Percentiles rank a stretch among this genome's conserved stretches.
phyloP scores from a whole-genome alignment of 1,140 invertebrate species.

The Chrysopa pallens region DNA sequence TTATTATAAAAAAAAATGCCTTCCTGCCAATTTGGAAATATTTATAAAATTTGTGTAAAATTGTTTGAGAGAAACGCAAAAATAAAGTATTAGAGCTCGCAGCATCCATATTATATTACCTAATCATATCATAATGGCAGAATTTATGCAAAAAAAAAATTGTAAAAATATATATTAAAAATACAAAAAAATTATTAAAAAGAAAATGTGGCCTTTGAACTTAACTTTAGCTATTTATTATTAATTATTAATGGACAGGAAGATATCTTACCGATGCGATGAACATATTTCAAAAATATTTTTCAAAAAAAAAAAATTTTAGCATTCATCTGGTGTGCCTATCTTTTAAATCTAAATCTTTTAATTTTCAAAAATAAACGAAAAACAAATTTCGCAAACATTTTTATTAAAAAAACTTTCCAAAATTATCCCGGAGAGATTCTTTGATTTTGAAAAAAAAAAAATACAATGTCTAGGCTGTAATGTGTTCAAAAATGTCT shows the following conservation, averaged over 20 bases:
- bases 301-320: slow-evolving; percentile 4
- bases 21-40: slow-evolving; percentile 22
- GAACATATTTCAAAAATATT: neutral
- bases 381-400: neutral
- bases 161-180: neutral
- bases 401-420: slow-evolving; percentile 1
- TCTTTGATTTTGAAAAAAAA: neutral
- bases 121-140: neutral
- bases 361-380: neutral
- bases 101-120: slow-evolving; percentile 2
- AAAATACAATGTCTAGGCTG: slow-evolving; percentile 17
- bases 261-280: slow-evolving; percentile 7
- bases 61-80: slow-evolving; percentile 8
- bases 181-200: slow-evolving; percentile 5
- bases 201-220: slow-evolving; percentile 19
- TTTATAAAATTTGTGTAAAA: slow-evolving; percentile 9
- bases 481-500: slow-evolving; percentile 23
- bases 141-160: neutral
- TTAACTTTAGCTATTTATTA: slow-evolving; percentile 5
- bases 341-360: slow-evolving; percentile 6
- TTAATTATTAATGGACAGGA: slow-evolving; percentile 9
- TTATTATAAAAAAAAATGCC: slow-evolving; percentile 20
- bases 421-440: neutral
- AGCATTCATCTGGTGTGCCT: slow-evolving; percentile 1
- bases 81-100: slow-evolving; percentile 5